Conservation (phyloP, 2,797 vertebrate species). For the Halcyon badia region DNA sequence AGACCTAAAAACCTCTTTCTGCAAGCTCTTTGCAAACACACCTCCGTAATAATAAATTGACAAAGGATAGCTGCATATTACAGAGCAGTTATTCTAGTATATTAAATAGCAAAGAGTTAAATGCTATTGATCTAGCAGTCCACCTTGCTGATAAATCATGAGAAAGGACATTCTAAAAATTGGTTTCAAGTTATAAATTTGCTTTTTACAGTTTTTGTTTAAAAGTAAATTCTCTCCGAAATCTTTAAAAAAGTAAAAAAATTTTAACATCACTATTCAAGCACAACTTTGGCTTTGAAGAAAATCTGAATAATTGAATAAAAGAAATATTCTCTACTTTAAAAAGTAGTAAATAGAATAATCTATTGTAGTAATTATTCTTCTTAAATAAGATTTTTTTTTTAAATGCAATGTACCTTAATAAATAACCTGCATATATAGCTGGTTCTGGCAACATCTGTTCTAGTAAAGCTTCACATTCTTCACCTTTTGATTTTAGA, state of each 20-base stretch:
- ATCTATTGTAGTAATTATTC: neutral
- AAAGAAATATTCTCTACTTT: neutral
- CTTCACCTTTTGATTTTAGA: constrained; percentile 89
- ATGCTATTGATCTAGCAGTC: neutral
- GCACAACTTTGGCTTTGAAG: neutral
- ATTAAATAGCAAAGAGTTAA: neutral
- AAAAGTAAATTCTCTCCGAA: neutral
- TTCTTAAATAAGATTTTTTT: neutral
- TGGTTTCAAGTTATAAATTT: neutral
- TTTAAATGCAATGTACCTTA: constrained; percentile 81
- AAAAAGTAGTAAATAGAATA: too few species aligned
- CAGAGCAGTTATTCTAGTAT: neutral
- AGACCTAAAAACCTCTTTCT: neutral
- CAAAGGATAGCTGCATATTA: neutral
- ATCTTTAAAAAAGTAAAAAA: neutral
- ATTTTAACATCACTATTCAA: neutral
- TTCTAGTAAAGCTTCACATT: constrained; percentile 91
- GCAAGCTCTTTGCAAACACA: neutral
- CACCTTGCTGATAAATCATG: neutral
- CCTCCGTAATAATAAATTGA: neutral
- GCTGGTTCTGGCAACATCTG: constrained; percentile 91
- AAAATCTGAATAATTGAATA: neutral
- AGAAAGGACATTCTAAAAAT: neutral
- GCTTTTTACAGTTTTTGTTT: neutral
- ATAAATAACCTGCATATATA: constrained; percentile 89